A percentile compares a stretch with the other conserved stretches of the same genome.
These are phyloP conservation scores for Siphonodentalium dalli DNA, from an alignment of 2,888 invertebrate species.

Conservation along the genomic window DNA sequence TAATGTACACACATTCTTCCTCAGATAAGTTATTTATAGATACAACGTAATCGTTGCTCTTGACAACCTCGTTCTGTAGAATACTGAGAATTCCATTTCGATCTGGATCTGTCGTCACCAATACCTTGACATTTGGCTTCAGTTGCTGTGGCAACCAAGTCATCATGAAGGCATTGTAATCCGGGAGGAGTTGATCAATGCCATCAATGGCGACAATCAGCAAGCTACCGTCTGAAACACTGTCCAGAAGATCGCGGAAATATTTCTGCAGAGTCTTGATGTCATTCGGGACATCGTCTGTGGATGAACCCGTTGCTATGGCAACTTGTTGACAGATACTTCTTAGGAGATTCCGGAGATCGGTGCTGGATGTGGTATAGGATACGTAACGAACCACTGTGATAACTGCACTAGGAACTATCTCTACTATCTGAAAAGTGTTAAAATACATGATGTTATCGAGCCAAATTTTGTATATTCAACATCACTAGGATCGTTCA, in stretches of 20 bases:
- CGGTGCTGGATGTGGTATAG: conserved; percentile 42
- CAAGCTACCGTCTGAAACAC: conserved; percentile 40
- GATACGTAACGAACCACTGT: conserved; percentile 50
- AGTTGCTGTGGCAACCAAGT: conserved; percentile 56
- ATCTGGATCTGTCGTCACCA: conserved; percentile 46
- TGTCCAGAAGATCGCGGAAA: conserved; percentile 42
- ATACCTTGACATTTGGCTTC: conserved; percentile 53
- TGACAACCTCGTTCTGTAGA: conserved; percentile 36
- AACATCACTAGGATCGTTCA: too few relatives aligned
- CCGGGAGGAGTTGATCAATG: conserved; percentile 36
- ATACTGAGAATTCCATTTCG: conserved; percentile 37
- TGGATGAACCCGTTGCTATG: conserved; percentile 30
- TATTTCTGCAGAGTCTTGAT: conserved; percentile 46
- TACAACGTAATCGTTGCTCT: conserved; percentile 22
- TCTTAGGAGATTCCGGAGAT: conserved; percentile 50
- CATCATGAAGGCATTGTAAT: conserved; percentile 44
- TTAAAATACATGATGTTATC: too few relatives aligned
- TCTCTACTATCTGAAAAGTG: conserved; percentile 35
- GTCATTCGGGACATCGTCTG: conserved; percentile 38
- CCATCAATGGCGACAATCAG: conserved; percentile 55
- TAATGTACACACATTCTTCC: conserved; percentile 31
- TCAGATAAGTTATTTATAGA: conserved; percentile 28
- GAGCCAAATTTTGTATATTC: too few relatives aligned
- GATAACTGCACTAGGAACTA: conserved; percentile 32
- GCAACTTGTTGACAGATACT: conserved; percentile 51